Evolutionary conservation across 1,140 invertebrate genomes (phyloP), one percentile per base, ranked within the genome.

Genomic region (Pectinophora gossypiella): DNA sequence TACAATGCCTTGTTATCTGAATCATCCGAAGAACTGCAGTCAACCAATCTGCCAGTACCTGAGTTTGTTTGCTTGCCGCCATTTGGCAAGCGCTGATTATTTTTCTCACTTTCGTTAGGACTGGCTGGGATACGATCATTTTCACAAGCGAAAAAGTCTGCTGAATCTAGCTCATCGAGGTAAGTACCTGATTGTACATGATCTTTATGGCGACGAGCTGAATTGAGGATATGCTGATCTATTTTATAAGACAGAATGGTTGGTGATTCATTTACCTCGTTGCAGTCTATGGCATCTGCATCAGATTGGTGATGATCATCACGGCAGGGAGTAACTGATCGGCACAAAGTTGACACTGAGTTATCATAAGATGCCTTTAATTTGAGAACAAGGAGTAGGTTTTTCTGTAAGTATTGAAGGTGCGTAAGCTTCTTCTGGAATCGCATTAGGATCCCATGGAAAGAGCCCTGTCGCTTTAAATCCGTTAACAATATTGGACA

Each of bases 401-500:
- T 48, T 16, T 51, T 48, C 23, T 46, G 59, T 56, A 15, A 71
- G 22, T 5, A 20, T 38, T 47, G 63, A 57, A 23, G 67, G 76
- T 18, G 55, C 69, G 60, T 59, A 73, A 3, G 72, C 72, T 36
- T 59, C 56, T 21, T 72, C 60, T 13, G 76, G 74, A 48, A 77
- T 73, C 12, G 51, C 53, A 56, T 54, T 27, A 4, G 54, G 59
- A 52, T 75, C 43, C 38, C 56, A 67, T 0, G 74, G 72, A 46
- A 51, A 76, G 4, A 76, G 46, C 2, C 66, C 73, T 42, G 73
- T 77, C 7, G 64, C 61, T 54, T 32, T 40, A 51, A 77, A 79
- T 22, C 69, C 68, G 58, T 32, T 61, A 13, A 51, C 18, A 32
- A 63, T 40, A 73, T 74, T 57, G 19, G 38, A 19, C 10, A 40